Base-by-base conservation (phyloP, 2,888 invertebrate genomes). In the Artemia sp. region DNA sequence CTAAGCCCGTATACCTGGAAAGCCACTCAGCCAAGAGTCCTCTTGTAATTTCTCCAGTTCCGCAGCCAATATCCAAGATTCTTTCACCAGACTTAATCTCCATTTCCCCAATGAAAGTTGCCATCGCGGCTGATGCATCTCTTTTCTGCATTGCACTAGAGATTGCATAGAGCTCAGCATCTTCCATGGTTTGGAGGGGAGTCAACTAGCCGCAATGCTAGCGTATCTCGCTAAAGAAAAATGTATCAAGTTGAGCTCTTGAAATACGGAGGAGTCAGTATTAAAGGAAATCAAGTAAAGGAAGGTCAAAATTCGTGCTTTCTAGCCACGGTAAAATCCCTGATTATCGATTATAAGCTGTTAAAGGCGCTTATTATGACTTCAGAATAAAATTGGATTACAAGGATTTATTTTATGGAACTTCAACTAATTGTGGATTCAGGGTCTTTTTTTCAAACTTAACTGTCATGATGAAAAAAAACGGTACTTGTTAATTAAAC, bases 51-150 rank as follows among this genome's bases (percentile, higher is more conserved):
- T 85, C 83, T 0, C 89, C 88, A 53, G 86, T 85, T 0, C 88
- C 90, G 72, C 86, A 86, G 0, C 90, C 90, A 58, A 89, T 82
- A 74, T 90, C 90, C 66, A 81, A 74, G 68, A 80, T 67, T 74
- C 73, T 1, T 73, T 74, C 51, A 78, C 77, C 73, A 68, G 79
- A 79, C 12, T 77, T 74, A 69, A 80, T 80, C 85, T 81, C 79
- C 51, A 87, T 78, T 73, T 81, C 78, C 10, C 79, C 77, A 8
- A 82, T 78, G 76, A 85, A 87, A 75, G 86, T 85, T 52, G 85
- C 82, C 68, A 89, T 77, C 12, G 86, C 83, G 72, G 84, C 82
- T 1, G 81, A 76, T 10, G 86, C 84, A 75, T 86, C 87, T 38
- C 83, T 81, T 72, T 83, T 83, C 77, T 90, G 90, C 70, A 89